phyloP scores from a whole-genome alignment of 2,113 vertebrate species.

The Silurus meridionalis region DNA sequence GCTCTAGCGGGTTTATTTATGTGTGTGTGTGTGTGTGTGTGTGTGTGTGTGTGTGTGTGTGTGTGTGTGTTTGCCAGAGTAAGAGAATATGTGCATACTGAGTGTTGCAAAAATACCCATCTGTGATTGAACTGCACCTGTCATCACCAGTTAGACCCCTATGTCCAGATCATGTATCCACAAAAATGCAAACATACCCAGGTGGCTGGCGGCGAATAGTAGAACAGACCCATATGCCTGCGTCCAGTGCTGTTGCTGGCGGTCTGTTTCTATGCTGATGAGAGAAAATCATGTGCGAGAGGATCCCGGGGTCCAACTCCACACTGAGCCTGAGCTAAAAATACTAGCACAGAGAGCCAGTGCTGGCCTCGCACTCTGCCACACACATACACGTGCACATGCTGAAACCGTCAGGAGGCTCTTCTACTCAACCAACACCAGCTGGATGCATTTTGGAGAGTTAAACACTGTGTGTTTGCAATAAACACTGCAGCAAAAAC shows the following conservation, averaged over 20 bases:
- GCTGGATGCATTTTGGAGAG: slow-evolving; percentile 5
- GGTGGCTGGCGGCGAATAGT: slow-evolving; percentile 41
- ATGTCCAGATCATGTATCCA: slow-evolving; percentile 39
- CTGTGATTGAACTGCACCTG: slow-evolving; percentile 53
- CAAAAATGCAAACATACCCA: slow-evolving; percentile 33
- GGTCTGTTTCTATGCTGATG: slow-evolving; percentile 39
- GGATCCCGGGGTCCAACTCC: slow-evolving; percentile 40
- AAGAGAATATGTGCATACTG: slow-evolving; percentile 33
- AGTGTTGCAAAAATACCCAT: slow-evolving; percentile 41
- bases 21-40: slow-evolving; percentile 6
- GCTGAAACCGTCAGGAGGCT: slow-evolving; percentile 21
- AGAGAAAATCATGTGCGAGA: slow-evolving; percentile 41
- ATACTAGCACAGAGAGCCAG: slow-evolving; percentile 29
- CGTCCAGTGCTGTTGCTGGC: slow-evolving; percentile 42
- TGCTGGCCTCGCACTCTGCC: slow-evolving; percentile 3
- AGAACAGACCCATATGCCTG: slow-evolving; percentile 44
- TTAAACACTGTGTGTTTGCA: not conserved
- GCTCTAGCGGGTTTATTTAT: slow-evolving; percentile 21
- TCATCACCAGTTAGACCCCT: slow-evolving; percentile 50
- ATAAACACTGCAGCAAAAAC: not conserved
- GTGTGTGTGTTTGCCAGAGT: not conserved
- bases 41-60: slow-evolving; percentile 27
- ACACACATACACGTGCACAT: slow-evolving; percentile 16
- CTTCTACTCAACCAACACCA: slow-evolving; percentile 14
- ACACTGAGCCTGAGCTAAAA: slow-evolving; percentile 49